Base-by-base conservation (phyloP, 2,113 vertebrate genomes). In the Anolis carolinensis region DNA sequence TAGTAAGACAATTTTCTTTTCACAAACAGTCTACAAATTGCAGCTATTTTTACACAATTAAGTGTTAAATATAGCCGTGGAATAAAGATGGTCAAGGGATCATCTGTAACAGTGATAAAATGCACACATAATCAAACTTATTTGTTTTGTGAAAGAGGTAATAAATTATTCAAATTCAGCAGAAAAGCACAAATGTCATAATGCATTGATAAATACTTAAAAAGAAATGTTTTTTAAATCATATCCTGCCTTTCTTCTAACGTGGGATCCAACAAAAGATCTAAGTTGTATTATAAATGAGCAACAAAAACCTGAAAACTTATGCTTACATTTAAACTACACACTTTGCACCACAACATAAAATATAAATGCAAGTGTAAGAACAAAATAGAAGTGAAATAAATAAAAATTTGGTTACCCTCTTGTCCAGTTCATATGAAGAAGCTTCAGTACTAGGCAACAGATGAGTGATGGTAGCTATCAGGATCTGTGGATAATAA, bases 391-490 rank as follows among this genome's bases (percentile, higher is more conserved):
- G 62, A 11, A 32, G 4, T 7, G 39, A 44, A 10, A 23, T 20
- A 70, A 82, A 82, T 88, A 74, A 3, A 76, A 85, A 32, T 13
- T 77, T 85, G 87, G 89, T 96, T 97, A 99, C 98, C 96, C 98
- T 97, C 92, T 99, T 99, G 92, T 99, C 98, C 90, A 97, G 96
- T 89, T 99, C 98, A 85, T 99, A 98, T 85, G 97, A 97, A 27
- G 98, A 99, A n/a, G 97, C 97, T 96, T 99, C 99, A 8, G 98
- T 99, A 87, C 95, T 94, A 14, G 98, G 98, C 73, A 99, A 95
- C 89, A 99, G 95, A 93, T 98, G 94, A n/a, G 98, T 99, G 92
- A 99, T 98, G 89, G 98, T 99, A 87, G 99, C 98, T 84, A 99
- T 98, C 82, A 99, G 96, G 87, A 99, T 98, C 99, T 99, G 92